A percentile compares a stretch with the other conserved stretches of the same genome.
phyloP scores from a whole-genome alignment of 2,113 vertebrate species.

The Rafetus swinhoei region DNA sequence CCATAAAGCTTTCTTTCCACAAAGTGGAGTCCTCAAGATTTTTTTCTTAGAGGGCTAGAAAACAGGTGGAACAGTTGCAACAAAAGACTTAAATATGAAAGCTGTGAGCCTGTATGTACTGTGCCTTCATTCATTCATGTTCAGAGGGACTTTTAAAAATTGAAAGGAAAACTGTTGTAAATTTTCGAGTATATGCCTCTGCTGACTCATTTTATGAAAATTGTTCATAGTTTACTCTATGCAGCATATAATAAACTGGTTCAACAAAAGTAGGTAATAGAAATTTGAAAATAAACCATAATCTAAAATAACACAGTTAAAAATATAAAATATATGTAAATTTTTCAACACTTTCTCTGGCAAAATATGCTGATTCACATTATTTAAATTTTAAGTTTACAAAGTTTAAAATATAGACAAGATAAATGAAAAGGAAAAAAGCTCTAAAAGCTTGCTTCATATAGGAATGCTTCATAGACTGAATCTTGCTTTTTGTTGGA shows the following conservation, averaged over 20 bases:
- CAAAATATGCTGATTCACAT: background rate
- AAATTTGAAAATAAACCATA: too few species aligned
- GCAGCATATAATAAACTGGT: constrained; percentile 51
- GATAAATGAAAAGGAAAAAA: background rate
- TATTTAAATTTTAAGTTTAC: background rate
- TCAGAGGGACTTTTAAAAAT: constrained; percentile 59
- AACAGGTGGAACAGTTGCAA: constrained; percentile 76
- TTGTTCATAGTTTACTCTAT: constrained; percentile 43
- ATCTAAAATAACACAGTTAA: background rate
- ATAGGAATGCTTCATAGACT: background rate
- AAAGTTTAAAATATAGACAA: background rate
- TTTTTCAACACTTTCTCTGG: background rate
- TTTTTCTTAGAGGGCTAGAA: constrained; percentile 83
- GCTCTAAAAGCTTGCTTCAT: background rate
- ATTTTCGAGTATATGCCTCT: constrained; percentile 98
- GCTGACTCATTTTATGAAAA: constrained; percentile 19
- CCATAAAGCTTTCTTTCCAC: constrained; percentile 90
- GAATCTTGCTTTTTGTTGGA: background rate
- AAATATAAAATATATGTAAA: background rate
- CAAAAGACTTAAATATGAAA: constrained; percentile 76
- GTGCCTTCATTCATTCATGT: constrained; percentile 68
- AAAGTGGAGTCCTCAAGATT: constrained; percentile 86
- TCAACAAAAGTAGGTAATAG: constrained; percentile 19
- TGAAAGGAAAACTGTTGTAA: constrained; percentile 84
- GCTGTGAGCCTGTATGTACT: constrained; percentile 85